Evolutionary conservation across 2,113 vertebrate genomes (phyloP).

Genomic region (Acanthisitta chloris): DNA sequence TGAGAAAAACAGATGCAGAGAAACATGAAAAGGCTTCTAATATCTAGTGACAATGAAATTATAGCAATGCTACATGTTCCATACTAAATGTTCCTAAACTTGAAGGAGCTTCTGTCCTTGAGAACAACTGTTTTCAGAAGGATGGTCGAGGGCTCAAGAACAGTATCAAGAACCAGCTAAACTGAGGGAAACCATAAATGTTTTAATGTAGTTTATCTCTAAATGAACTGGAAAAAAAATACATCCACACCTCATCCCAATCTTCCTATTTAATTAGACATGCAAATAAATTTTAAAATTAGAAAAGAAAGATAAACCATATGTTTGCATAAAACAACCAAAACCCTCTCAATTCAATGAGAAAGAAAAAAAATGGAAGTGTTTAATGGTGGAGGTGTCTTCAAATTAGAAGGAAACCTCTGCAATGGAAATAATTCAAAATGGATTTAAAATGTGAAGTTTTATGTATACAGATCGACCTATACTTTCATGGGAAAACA

Average conservation of each 20-base stretch:
- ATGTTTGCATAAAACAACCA: rapidly evolving
- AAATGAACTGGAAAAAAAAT: neutral
- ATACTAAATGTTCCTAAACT: neutral
- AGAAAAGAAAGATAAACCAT: neutral
- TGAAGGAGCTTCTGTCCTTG: neutral
- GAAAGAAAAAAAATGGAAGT: neutral
- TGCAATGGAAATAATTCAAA: neutral
- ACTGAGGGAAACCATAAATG: neutral
- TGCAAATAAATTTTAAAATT: neutral
- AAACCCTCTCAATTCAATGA: neutral
- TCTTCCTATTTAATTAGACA: neutral
- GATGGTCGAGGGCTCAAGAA: neutral
- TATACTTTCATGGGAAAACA: neutral
- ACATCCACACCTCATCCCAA: neutral
- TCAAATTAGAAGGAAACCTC: neutral
- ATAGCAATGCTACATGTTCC: neutral
- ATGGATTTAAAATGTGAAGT: neutral
- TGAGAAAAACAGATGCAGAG: neutral
- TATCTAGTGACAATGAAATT: neutral
- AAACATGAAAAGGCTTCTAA: neutral
- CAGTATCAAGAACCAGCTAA: neutral
- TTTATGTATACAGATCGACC: neutral
- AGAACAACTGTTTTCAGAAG: neutral
- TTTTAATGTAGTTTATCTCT: neutral
- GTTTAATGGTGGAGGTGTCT: neutral